Evolutionary conservation across 30 jellyfish, hydroid and myxozoan species (phyloP), one percentile per base, ranked within the genome.

Genomic region (Aurelia aurita): DNA sequence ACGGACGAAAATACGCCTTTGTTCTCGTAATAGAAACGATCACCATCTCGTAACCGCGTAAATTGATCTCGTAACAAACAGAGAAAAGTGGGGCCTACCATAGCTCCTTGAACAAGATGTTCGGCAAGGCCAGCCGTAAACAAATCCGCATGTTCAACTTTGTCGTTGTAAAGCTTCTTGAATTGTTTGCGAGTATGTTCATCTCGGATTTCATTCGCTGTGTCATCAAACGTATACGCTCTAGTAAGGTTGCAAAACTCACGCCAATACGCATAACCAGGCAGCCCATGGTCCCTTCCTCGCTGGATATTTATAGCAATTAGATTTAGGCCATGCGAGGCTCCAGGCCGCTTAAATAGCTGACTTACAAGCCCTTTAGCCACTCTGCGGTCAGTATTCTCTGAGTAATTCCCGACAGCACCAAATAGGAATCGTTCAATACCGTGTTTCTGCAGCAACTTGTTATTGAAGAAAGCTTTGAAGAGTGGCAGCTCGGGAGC

Each of bases 231-330:
- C 22, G 88, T 39, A 58, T 74, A 44, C 6, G 91, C 72, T 64
- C 69, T 55, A 13, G 72, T 67, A 1, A 90, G 88, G 43, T 76
- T 82, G 51, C 97, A 90, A 35, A 47, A 65, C 47, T 69, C 74
- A 13, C 97, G 75, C 95, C 95, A 90, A 35, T 58, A 55, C 4
- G 95, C 93, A 59, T 90, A 90, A 15, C 93, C 91, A n/a, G 86
- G 95, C 55, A 90, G 46, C 23, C 97, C 97, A 49, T 90, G 97
- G 67, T 90, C 97, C 57, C 97, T 63, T 5, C 97, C 97, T 18
- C 97, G 91, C 62, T 90, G 97, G 19, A 90, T 29, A 62, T 90
- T 90, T 35, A 90, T 81, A 9, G 97, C 97, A 20, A 73, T 72
- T 14, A 88, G 83, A 54, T 88, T 79, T 26, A 72, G 67, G 31